Evolutionary conservation across 2,888 invertebrate species (phyloP), one percentile per base, ranked within the genome.

Genomic region (Meteorus cinctellus): DNA sequence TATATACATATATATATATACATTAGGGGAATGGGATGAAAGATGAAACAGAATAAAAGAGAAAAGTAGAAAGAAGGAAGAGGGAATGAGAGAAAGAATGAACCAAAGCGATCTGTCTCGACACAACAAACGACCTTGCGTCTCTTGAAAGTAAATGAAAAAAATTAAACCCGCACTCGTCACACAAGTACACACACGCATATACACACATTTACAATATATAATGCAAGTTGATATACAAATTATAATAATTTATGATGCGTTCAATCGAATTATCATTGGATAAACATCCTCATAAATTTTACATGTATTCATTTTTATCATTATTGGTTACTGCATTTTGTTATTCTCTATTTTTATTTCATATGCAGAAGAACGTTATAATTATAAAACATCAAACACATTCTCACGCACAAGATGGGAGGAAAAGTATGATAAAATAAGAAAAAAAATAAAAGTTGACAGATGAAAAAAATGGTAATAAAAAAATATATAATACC

Each of bases 61-160:
- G n/a, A 55, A 19, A 55, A 55, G n/a, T 19, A 74, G 5, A 67
- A 72, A 65, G 62, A 68, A 76, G 51, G 70, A 41, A 68, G 55
- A 51, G 72, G 62, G 68, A 27, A 41, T 62, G 70, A 65, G 41
- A 68, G 55, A 51, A 72, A 68, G 68, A 27, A 41, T 62, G 70
- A 65, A 19, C 63, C 60, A 74, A 67, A 63, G 31, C 69, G 55
- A 60, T 31, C 55, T 45, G 69, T 70, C 66, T 29, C 59, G 4
- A 55, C 55, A 55, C 55, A 55, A 45, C 71, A 41, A 60, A 67
- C 41, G 73, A 67, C 73, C 73, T 74, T 67, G 73, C 31, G 34
- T 65, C 65, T 34, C 19, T 8, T 65, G 34, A 65, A 65, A 65
- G n/a, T 41, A 12, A 62, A 31, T 8, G 24, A 62, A 62, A 62